Conservation (phyloP, 2,888 invertebrate genomes). For the Deroplatys truncata region DNA sequence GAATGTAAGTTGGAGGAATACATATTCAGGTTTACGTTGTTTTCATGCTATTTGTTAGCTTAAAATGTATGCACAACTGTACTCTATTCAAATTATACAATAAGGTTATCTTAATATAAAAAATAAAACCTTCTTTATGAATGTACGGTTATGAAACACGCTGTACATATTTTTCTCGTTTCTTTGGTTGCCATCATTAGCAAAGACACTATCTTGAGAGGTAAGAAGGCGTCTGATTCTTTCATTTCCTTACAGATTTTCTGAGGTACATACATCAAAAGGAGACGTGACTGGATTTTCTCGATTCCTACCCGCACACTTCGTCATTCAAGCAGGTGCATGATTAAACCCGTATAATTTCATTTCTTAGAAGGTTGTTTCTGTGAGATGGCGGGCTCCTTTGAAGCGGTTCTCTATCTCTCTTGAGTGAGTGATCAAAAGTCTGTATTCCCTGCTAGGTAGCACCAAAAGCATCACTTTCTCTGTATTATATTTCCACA, state of each 20-base stretch:
- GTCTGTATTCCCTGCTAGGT: too few relatives aligned
- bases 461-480: too few relatives aligned
- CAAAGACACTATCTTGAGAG: not conserved
- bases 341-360: not conserved
- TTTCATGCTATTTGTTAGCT: too few relatives aligned
- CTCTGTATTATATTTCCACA: too few relatives aligned
- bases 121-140: too few relatives aligned
- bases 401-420: not conserved
- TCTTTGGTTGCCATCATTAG: not conserved
- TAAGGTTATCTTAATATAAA: too few relatives aligned
- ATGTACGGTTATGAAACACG: too few relatives aligned
- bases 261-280: too few relatives aligned
- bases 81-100: too few relatives aligned
- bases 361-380: not conserved
- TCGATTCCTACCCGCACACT: not conserved
- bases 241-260: not conserved
- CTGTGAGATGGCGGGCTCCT: not conserved
- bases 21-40: too few relatives aligned
- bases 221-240: not conserved
- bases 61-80: too few relatives aligned
- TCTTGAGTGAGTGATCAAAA: not conserved
- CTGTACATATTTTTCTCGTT: not conserved
- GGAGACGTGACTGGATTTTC: not conserved
- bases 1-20: too few relatives aligned
- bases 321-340: not conserved